Percentiles rank a stretch among this genome's conserved stretches.
Evolutionary conservation across 2,797 vertebrate genomes (phyloP).

Genomic region (Schizopygopsis malacanthus): DNA sequence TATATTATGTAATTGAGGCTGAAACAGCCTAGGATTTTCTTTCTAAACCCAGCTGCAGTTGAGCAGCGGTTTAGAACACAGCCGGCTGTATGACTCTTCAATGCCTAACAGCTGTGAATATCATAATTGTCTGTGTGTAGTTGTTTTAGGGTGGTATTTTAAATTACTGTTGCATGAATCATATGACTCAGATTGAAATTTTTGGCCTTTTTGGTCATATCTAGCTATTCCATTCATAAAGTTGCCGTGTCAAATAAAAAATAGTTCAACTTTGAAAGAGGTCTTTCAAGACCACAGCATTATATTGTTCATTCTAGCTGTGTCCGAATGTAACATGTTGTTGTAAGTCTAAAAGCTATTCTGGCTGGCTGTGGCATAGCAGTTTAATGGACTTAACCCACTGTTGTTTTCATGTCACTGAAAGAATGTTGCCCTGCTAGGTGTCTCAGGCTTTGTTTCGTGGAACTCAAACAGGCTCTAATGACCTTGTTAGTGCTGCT

Average conservation of each 20-base stretch:
- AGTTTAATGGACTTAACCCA: background rate
- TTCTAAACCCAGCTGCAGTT: background rate
- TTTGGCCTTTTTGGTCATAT: background rate
- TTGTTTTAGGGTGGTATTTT: background rate
- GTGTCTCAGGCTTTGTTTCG: background rate
- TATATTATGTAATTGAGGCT: constrained; percentile 34
- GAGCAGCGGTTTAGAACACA: constrained; percentile 4
- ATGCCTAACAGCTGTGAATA: background rate
- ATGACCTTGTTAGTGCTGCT: constrained; percentile 9
- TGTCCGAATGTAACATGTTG: background rate
- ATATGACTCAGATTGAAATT: background rate
- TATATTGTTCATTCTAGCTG: background rate
- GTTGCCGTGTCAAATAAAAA: background rate
- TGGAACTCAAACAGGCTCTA: background rate
- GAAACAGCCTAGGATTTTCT: constrained; percentile 20
- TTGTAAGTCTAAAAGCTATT: constrained; percentile 7
- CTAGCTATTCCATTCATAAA: background rate
- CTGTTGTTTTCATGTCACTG: constrained; percentile 13
- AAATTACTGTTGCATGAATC: background rate
- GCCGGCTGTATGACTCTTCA: background rate
- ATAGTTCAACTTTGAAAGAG: background rate
- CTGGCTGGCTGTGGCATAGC: background rate
- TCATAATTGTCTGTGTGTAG: background rate
- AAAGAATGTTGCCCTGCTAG: constrained; percentile 30
- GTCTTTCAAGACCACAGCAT: background rate